phyloP scores from a whole-genome alignment of 2,113 vertebrate genomes.

The Scytalopus superciliaris region DNA sequence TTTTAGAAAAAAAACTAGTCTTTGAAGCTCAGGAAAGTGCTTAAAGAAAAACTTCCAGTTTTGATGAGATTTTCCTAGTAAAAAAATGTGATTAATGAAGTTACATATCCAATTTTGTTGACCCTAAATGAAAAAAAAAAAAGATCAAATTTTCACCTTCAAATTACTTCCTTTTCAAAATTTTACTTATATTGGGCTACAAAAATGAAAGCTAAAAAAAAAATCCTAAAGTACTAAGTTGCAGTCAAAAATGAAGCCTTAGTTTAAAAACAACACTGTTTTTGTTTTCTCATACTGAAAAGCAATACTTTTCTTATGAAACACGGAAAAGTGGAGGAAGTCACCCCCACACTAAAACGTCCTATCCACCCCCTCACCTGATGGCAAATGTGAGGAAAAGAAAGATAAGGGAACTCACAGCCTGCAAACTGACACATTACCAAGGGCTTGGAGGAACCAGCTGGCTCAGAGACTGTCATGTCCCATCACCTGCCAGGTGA shows the following conservation, averaged over 20 bases:
- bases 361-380: neutral
- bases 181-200: neutral
- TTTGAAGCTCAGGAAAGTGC: neutral
- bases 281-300: neutral
- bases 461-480: neutral
- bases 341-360: neutral
- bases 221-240: rapidly evolving
- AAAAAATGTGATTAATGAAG: neutral
- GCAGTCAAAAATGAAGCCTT: neutral
- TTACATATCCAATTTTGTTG: neutral
- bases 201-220: neutral
- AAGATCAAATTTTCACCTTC: neutral
- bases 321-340: neutral
- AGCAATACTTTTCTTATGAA: neutral
- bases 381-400: neutral
- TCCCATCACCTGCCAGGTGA: neutral
- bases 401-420: neutral
- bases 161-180: neutral
- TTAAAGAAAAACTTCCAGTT: neutral
- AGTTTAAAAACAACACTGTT: neutral
- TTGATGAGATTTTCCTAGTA: neutral
- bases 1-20: neutral
- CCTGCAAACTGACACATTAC: neutral
- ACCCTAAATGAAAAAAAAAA: neutral
- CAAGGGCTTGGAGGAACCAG: neutral